Evolutionary conservation across 2,113 vertebrate genomes (phyloP).

Genomic region (Datnioides undecimradiatus): DNA sequence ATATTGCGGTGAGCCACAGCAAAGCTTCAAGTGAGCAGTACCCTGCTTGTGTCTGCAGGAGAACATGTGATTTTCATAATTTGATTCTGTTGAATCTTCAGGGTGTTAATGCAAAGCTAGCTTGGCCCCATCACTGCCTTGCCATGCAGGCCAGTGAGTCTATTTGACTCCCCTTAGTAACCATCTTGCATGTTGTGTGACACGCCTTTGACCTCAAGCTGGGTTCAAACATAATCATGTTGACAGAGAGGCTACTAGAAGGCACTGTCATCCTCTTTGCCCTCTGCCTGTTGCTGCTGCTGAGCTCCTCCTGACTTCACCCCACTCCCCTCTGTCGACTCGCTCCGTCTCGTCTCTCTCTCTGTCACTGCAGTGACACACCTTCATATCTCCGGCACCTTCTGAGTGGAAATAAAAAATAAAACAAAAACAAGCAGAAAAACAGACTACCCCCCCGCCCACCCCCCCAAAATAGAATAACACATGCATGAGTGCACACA

Average conservation of each 20-base stretch:
- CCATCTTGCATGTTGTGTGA: slow-evolving; percentile 57
- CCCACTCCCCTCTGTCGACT: slow-evolving; percentile 33
- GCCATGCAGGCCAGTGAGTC: slow-evolving; percentile 19
- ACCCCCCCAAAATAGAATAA: slow-evolving; percentile 43
- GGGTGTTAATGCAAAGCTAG: slow-evolving; percentile 20
- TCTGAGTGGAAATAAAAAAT: background rate
- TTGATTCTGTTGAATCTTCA: slow-evolving; percentile 35
- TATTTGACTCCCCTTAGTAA: slow-evolving; percentile 42
- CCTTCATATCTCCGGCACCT: slow-evolving; percentile 34
- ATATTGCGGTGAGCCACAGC: slow-evolving; percentile 27
- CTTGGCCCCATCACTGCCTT: slow-evolving; percentile 7
- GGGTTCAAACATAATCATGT: slow-evolving; percentile 67
- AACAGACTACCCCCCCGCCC: too few species aligned
- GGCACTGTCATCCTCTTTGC: slow-evolving; percentile 70
- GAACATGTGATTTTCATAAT: slow-evolving; percentile 43
- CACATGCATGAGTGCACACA: slow-evolving; percentile 12
- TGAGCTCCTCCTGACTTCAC: slow-evolving; percentile 47
- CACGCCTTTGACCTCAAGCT: slow-evolving; percentile 58
- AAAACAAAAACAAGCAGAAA: background rate
- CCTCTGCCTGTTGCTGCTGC: slow-evolving; percentile 75
- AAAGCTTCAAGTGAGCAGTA: slow-evolving; percentile 16
- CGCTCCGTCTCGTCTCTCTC: slow-evolving; percentile 18
- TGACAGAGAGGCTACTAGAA: slow-evolving; percentile 72
- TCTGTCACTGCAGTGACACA: slow-evolving; percentile 57
- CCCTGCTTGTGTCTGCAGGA: slow-evolving; percentile 11